Evolutionary conservation across 2,888 invertebrate genomes (phyloP).

Genomic region (Tenthredo amoena): DNA sequence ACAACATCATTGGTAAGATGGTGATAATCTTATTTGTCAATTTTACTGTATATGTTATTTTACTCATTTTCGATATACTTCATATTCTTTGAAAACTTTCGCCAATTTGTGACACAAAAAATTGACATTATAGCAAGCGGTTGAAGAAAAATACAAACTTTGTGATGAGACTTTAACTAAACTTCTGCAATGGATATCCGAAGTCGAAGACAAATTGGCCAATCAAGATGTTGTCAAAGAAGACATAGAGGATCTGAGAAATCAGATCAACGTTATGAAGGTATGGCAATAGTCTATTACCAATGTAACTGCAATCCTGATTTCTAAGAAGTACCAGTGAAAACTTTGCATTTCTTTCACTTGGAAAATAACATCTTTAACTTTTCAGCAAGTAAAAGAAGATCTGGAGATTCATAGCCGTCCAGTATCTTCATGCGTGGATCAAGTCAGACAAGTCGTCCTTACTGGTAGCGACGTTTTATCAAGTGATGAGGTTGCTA

Average conservation of each 20-base stretch:
- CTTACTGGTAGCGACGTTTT: slow-evolving; percentile 95
- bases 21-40: slow-evolving; percentile 56
- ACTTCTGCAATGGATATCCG: slow-evolving; percentile 92
- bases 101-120: slow-evolving; percentile 63
- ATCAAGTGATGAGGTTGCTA: slow-evolving; percentile 93
- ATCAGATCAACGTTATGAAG: slow-evolving; percentile 94
- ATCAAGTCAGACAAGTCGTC: slow-evolving; percentile 94
- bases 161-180: slow-evolving; percentile 93
- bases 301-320: background rate
- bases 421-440: slow-evolving; percentile 91
- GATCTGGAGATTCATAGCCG: slow-evolving; percentile 93
- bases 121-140: slow-evolving; percentile 89
- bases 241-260: slow-evolving; percentile 90
- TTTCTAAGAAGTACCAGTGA: background rate
- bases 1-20: slow-evolving; percentile 73
- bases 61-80: slow-evolving; percentile 14
- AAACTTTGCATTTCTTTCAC: slow-evolving; percentile 40
- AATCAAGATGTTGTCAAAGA: slow-evolving; percentile 93
- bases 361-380: slow-evolving; percentile 44
- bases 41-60: slow-evolving; percentile 46
- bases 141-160: slow-evolving; percentile 95
- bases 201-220: slow-evolving; percentile 91
- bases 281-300: slow-evolving; percentile 76
- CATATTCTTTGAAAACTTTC: background rate
- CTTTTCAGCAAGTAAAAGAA: slow-evolving; percentile 89